Conservation (phyloP, 2,797 vertebrate genomes). For the Sorex maritimensis region DNA sequence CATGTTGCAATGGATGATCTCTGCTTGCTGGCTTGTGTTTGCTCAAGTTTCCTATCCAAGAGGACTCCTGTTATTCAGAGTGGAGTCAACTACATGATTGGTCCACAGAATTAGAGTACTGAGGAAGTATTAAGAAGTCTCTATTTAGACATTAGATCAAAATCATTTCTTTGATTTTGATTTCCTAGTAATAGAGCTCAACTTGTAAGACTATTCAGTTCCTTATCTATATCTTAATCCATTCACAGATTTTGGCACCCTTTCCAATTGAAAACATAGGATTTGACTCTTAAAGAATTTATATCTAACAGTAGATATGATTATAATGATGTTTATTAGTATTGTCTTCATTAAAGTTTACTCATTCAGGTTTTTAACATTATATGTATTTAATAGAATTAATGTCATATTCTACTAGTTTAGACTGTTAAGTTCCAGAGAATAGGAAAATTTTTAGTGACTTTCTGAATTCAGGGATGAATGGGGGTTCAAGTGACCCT, state of each 20-base stretch:
- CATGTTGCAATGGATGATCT: neutral
- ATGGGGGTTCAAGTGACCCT: neutral
- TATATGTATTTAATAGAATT: neutral
- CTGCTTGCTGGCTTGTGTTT: neutral
- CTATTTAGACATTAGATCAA: neutral
- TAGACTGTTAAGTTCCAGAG: slow-evolving; percentile 13
- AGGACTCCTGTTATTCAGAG: neutral
- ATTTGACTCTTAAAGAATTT: slow-evolving; percentile 24
- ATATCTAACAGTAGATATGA: slow-evolving; percentile 30
- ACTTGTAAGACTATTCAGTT: neutral
- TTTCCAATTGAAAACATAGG: neutral
- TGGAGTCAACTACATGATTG: neutral
- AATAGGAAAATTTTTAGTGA: neutral
- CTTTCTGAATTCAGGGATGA: neutral
- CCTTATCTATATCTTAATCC: slow-evolving; percentile 35
- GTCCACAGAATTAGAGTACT: fast-evolving
- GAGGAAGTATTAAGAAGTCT: neutral
- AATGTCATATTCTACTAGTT: neutral
- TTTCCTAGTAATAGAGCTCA: neutral
- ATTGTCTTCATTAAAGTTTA: slow-evolving; percentile 51
- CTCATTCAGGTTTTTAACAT: neutral
- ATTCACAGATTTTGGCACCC: slow-evolving; percentile 10
- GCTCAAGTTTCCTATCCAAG: neutral
- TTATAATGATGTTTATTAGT: neutral
- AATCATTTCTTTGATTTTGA: neutral